A percentile compares a stretch with the other conserved stretches of the same genome.
phyloP scores from a whole-genome alignment of 2,888 invertebrate genomes.

The Stenotaenia linearis region DNA sequence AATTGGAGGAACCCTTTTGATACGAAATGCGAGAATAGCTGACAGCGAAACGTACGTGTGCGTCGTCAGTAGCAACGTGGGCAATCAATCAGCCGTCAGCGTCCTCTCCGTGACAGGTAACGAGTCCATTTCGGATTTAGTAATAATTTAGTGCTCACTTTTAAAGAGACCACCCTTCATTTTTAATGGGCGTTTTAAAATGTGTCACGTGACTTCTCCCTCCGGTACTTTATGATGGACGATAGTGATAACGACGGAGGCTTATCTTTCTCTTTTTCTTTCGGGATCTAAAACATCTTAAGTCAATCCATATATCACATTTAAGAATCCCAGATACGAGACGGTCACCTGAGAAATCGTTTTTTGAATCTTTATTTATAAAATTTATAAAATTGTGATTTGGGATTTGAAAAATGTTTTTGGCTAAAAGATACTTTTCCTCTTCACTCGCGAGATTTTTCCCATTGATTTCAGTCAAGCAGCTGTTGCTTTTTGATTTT shows the following conservation, averaged over 20 bases:
- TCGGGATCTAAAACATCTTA: neutral
- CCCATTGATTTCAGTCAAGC: neutral
- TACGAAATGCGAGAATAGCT: slow-evolving; percentile 36
- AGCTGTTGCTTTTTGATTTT: neutral
- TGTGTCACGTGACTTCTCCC: neutral
- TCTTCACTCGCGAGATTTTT: neutral
- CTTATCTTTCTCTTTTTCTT: neutral
- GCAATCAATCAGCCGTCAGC: slow-evolving; percentile 39
- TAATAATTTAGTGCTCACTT: neutral
- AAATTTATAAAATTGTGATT: neutral
- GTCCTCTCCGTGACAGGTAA: slow-evolving; percentile 39
- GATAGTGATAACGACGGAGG: neutral
- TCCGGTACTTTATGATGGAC: neutral
- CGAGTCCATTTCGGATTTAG: neutral
- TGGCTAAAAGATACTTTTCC: neutral
- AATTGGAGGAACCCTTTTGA: slow-evolving; percentile 51
- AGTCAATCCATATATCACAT: neutral
- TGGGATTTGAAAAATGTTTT: neutral
- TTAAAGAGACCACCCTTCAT: neutral
- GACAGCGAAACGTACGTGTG: slow-evolving; percentile 39
- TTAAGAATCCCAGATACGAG: neutral
- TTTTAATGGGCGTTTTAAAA: neutral
- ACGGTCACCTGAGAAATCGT: neutral
- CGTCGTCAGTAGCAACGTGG: slow-evolving; percentile 40
- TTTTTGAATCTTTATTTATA: neutral